A percentile compares a stretch with the other conserved stretches of the same genome.
phyloP scores from a whole-genome alignment of 37 sponge, comb jelly and placozoan genomes.

The Aplysina aerophoba region DNA sequence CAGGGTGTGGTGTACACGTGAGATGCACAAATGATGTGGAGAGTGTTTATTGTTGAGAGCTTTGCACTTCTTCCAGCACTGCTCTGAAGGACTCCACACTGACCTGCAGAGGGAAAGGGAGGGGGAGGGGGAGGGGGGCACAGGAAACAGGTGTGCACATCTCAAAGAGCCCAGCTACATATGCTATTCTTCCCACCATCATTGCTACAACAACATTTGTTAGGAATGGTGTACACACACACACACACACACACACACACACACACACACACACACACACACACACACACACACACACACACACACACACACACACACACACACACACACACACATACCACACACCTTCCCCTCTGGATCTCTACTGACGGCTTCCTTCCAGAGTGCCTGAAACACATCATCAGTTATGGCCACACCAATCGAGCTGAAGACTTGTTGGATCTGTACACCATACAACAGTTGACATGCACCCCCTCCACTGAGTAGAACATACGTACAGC shows the following conservation, averaged over 20 bases:
- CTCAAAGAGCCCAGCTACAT: too few relatives aligned
- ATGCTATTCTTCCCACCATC: too few relatives aligned
- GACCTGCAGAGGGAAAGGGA: slow-evolving; percentile 59
- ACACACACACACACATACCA: too few relatives aligned
- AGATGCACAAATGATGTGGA: too few relatives aligned
- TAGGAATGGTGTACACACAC: not conserved
- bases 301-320: slow-evolving; percentile 45
- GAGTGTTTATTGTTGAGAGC: too few relatives aligned
- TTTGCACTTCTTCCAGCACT: slow-evolving; percentile 74
- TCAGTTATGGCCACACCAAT: slow-evolving; percentile 82
- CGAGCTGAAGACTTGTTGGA: slow-evolving; percentile 65
- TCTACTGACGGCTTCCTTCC: slow-evolving; percentile 77
- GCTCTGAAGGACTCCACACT: slow-evolving; percentile 82
- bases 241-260: slow-evolving; percentile 53
- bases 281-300: slow-evolving; percentile 56
- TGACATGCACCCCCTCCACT: not conserved
- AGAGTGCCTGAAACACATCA: slow-evolving; percentile 88
- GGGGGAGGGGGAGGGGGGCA: not conserved
- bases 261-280: slow-evolving; percentile 52
- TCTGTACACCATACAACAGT: not conserved
- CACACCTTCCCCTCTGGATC: slow-evolving; percentile 80
- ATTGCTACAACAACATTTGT: too few relatives aligned
- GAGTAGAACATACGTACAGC: not conserved
- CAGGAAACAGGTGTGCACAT: not conserved
- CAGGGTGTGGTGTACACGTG: too few relatives aligned